Evolutionary conservation across 2,888 invertebrate genomes (phyloP).

Genomic region (Drosophila neutralis): DNA sequence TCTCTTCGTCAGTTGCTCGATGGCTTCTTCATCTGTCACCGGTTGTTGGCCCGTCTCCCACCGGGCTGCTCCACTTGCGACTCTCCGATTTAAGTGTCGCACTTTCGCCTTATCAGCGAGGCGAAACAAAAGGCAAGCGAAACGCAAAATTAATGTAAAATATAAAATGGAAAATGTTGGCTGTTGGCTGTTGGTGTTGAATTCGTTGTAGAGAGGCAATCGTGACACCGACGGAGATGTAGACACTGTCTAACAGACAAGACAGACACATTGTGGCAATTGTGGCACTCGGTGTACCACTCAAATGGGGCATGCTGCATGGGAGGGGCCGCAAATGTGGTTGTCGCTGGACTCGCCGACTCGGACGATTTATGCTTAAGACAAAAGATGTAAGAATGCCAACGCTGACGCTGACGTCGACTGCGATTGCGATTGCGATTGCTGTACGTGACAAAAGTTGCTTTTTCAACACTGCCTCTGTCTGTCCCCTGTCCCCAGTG

Average conservation of each 20-base stretch:
- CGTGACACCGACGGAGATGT: slow-evolving; percentile 8
- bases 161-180: slow-evolving; percentile 64
- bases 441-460: slow-evolving; percentile 66
- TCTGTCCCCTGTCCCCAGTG: background rate
- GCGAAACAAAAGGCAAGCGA: slow-evolving; percentile 51
- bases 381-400: slow-evolving; percentile 71
- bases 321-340: slow-evolving; percentile 22
- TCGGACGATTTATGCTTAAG: slow-evolving; percentile 64
- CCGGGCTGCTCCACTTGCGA: background rate
- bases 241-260: slow-evolving; percentile 1
- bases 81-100: slow-evolving; percentile 34
- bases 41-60: background rate
- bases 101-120: slow-evolving; percentile 50
- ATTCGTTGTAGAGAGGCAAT: slow-evolving; percentile 49
- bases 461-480: slow-evolving; percentile 22
- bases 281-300: slow-evolving; percentile 7
- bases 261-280: slow-evolving; percentile 23
- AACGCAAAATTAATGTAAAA: slow-evolving; percentile 75
- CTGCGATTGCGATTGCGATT: slow-evolving; percentile 27
- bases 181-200: slow-evolving; percentile 38
- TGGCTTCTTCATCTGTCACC: slow-evolving; percentile 34
- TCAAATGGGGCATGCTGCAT: background rate
- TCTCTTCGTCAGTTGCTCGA: slow-evolving; percentile 19
- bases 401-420: slow-evolving; percentile 30
- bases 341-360: slow-evolving; percentile 37